Conservation (phyloP, 2,888 invertebrate species). For the Phyllotreta cruciferae region DNA sequence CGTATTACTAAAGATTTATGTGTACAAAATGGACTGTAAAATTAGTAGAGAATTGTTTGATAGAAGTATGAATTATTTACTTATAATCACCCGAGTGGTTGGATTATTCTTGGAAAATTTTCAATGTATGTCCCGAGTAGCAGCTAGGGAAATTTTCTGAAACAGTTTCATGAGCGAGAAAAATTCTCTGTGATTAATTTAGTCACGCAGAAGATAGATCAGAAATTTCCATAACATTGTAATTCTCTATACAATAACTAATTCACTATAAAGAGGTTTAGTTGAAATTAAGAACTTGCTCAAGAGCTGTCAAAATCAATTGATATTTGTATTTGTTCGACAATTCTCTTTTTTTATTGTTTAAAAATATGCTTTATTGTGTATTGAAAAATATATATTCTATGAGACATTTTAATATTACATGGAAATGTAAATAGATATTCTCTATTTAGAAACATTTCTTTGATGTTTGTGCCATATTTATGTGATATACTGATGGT, state of each 20-base stretch:
- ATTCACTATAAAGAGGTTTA: too few species aligned
- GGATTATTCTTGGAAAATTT: not conserved
- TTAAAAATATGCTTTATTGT: conserved; percentile 34
- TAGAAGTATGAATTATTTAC: too few species aligned
- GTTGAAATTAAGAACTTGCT: not conserved
- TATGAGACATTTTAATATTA: conserved; percentile 38
- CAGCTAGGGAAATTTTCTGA: too few species aligned
- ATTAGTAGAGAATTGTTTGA: conserved; percentile 11
- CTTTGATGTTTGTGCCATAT: conserved; percentile 43
- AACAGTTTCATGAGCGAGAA: too few species aligned
- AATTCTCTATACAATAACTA: too few species aligned
- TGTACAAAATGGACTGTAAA: conserved; percentile 15
- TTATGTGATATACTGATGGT: conserved; percentile 32
- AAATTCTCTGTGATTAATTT: too few species aligned
- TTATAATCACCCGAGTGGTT: too few species aligned
- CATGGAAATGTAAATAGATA: conserved; percentile 29
- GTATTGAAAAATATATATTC: conserved; percentile 40
- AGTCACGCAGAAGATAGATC: too few species aligned
- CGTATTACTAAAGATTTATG: conserved; percentile 11
- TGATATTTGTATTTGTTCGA: conserved; percentile 9
- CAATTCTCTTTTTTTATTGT: conserved; percentile 26
- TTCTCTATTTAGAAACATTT: conserved; percentile 34
- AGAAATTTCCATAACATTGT: too few species aligned
- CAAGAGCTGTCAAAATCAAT: not conserved
- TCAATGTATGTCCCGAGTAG: too few species aligned